Percentiles rank a stretch among this genome's conserved stretches.
Conservation (phyloP, 2,797 vertebrate genomes). For the Ispidina picta region DNA sequence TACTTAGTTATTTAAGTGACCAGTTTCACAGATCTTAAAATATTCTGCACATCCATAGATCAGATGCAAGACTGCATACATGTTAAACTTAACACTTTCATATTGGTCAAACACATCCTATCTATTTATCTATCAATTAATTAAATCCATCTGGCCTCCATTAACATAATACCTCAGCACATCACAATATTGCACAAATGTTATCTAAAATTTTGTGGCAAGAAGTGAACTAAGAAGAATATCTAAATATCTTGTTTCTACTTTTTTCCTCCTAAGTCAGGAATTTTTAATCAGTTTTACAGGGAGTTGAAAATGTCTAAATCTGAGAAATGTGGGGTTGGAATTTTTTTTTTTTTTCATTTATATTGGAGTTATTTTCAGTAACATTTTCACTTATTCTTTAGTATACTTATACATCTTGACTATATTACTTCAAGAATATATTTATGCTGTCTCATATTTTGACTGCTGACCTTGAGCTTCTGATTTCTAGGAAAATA, state of each 20-base stretch:
- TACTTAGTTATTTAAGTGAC: neutral
- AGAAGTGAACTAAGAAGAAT: neutral
- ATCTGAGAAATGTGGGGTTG: neutral
- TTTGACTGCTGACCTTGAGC: neutral
- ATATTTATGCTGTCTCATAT: neutral
- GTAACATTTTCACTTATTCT: neutral
- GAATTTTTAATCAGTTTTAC: neutral
- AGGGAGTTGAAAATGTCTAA: neutral
- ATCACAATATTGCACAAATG: neutral
- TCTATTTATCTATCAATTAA: neutral
- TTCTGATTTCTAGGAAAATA: conserved; percentile 35
- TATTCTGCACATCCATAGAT: neutral
- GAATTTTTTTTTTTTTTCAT: neutral
- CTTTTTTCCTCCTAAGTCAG: neutral
- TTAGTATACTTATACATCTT: neutral
- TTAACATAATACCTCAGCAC: neutral
- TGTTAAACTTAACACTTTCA: neutral
- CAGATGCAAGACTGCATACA: neutral
- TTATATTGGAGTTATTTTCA: neutral
- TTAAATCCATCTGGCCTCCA: neutral
- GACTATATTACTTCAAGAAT: neutral
- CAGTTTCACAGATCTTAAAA: neutral
- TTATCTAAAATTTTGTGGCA: neutral
- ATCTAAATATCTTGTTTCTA: neutral
- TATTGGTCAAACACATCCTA: neutral